Conservation (phyloP, 1,140 invertebrate genomes). For the Steinernema feltiae region DNA sequence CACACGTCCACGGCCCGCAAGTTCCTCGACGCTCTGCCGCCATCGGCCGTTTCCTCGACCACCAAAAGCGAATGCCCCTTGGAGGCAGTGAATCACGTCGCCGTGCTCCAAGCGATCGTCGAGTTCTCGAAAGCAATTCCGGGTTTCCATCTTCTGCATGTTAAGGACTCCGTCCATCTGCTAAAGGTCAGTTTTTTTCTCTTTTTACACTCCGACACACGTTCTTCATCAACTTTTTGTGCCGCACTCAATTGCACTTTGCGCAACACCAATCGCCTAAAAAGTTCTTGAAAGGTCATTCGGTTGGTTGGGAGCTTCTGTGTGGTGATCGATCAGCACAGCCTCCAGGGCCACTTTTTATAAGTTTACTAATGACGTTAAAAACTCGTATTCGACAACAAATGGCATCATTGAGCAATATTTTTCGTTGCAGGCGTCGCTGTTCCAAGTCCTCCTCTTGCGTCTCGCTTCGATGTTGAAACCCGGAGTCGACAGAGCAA, state of each 20-base stretch:
- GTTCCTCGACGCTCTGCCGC: conserved; percentile 11
- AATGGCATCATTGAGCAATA: conserved; percentile 33
- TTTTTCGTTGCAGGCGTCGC: conserved; percentile 63
- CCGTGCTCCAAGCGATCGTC: conserved; percentile 73
- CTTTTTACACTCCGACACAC: background rate
- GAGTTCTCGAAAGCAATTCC: conserved; percentile 95
- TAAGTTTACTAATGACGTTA: background rate
- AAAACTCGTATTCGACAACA: conserved; percentile 10
- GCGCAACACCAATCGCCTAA: background rate
- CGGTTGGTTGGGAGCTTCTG: background rate
- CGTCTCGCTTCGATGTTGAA: conserved; percentile 88
- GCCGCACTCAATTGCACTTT: background rate
- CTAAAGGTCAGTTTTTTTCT: conserved; percentile 71
- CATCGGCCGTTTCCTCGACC: conserved; percentile 69
- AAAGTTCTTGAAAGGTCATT: conserved; percentile 16
- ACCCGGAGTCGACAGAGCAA: conserved; percentile 73
- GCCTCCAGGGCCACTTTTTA: background rate
- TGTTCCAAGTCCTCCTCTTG: conserved; percentile 86
- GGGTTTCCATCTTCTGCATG: conserved; percentile 83
- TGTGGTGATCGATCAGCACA: background rate
- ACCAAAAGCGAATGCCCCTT: conserved; percentile 81
- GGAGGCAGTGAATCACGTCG: background rate
- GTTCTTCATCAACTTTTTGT: background rate
- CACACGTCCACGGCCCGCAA: background rate
- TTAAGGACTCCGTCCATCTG: conserved; percentile 92